Evolutionary conservation across 2,113 vertebrate species (phyloP), one percentile per base, ranked within the genome.

Genomic region (Stercorarius parasiticus): DNA sequence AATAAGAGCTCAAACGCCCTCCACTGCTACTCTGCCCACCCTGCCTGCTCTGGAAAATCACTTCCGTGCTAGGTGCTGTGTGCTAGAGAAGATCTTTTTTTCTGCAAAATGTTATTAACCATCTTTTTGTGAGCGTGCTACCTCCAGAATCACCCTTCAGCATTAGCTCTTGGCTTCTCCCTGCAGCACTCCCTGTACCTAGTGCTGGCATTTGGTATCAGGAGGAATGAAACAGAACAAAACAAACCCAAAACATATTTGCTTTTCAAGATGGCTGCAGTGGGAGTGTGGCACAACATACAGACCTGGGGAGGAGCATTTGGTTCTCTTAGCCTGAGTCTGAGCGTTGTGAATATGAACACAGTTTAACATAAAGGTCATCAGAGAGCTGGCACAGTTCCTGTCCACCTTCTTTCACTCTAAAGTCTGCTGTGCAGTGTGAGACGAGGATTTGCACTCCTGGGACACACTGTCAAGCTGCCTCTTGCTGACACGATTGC

Each of bases 291-390:
- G 82, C 58, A 82, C 74, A 94, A 88, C 95, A 73, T 32, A 49
- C 4, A 3, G 91, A 79, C 90, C 91, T 13, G 29, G 82, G 86
- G 92, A 97, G 76, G 66, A 92, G 78, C 83, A 84, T 64, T 86
- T 95, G 76, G 83, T 93, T 97, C 91, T 67, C 95, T 97, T n/a
- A 80, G 73, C 87, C 82, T 15, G n/a, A 92, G 84, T 84, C 93
- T 26, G 32, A 94, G 91, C 78, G 78, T 71, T 94, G 86, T 80
- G 95, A 96, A 95, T 86, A 61, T 88, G 95, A 97, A 71, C 95
- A 79, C 52, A 69, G 85, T 89, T 95, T 84, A 97, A 94, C 85
- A 32, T 50, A 84, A 82, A 65, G 78, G 76, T 82, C 79, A 47
- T 34, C 95, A 94, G 83, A 95, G 62, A 93, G 83, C 70, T 96